Percentiles rank a stretch among this genome's conserved stretches.
phyloP scores from a whole-genome alignment of 23 tunicate genomes.

The Diplosoma virens region DNA sequence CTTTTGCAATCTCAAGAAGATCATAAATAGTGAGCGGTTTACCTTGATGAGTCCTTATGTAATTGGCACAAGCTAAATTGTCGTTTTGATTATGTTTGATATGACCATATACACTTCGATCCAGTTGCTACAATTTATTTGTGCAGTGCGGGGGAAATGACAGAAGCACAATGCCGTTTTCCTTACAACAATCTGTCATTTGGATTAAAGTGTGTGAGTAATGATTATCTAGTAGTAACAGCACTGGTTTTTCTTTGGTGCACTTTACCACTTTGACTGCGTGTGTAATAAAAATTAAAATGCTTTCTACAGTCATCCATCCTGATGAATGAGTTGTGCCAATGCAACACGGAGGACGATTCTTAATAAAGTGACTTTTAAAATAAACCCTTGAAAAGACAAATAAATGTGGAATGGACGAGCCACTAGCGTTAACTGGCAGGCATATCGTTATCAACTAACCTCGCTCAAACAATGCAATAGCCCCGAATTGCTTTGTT shows the following conservation, averaged over 20 bases:
- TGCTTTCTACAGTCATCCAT: too few species aligned
- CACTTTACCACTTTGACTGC: not conserved
- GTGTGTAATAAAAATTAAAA: too few species aligned
- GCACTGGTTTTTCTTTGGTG: slow-evolving; percentile 2
- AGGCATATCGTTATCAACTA: too few species aligned
- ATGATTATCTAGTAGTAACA: not conserved
- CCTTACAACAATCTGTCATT: not conserved
- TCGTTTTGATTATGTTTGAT: not conserved
- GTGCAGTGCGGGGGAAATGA: not conserved
- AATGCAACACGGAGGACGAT: too few species aligned
- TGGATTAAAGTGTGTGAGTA: not conserved
- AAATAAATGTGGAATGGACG: too few species aligned
- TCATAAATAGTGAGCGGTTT: not conserved
- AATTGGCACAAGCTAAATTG: not conserved
- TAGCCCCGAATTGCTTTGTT: too few species aligned
- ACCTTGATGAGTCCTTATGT: not conserved
- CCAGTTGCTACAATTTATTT: not conserved
- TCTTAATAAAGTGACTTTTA: too few species aligned
- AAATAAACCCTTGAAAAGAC: too few species aligned
- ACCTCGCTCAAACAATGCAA: too few species aligned
- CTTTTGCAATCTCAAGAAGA: not conserved
- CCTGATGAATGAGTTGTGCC: too few species aligned
- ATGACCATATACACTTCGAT: not conserved
- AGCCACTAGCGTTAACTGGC: too few species aligned
- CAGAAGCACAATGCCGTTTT: not conserved